phyloP scores from a whole-genome alignment of 2,113 vertebrate species.

The Physeter macrocephalus region DNA sequence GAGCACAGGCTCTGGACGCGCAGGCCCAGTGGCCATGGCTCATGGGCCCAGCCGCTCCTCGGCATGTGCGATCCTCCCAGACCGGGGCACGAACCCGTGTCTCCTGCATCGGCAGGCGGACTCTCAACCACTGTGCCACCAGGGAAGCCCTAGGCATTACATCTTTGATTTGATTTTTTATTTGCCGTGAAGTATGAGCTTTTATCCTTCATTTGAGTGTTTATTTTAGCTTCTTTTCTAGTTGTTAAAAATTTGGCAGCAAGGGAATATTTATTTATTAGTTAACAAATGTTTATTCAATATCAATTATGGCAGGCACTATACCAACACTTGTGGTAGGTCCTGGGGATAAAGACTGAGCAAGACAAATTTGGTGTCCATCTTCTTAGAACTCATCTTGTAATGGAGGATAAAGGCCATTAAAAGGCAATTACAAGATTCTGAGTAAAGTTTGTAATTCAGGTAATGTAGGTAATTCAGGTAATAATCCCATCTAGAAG shows the following conservation, averaged over 20 bases:
- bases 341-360: not conserved
- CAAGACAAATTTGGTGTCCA: not conserved
- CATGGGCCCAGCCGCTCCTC: no score
- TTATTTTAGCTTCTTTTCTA: constrained; percentile 24
- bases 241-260: not conserved
- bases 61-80: no score
- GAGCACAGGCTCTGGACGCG: no score
- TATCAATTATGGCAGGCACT: not conserved
- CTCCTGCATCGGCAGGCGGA: no score
- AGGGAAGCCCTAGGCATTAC: not conserved
- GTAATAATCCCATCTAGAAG: not conserved
- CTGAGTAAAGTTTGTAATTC: not conserved
- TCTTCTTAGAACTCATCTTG: not conserved
- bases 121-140: no score
- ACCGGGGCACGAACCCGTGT: no score
- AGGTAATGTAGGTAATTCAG: not conserved
- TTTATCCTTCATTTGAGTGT: not conserved
- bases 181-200: not conserved
- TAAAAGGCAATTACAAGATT: not conserved
- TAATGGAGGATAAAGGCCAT: not conserved
- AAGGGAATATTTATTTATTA: not conserved
- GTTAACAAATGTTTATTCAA: not conserved
- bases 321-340: not conserved
- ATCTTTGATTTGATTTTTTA: not conserved
- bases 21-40: no score